phyloP scores from a whole-genome alignment of 1,140 invertebrate genomes.

The Lordiphosa clarofinis region DNA sequence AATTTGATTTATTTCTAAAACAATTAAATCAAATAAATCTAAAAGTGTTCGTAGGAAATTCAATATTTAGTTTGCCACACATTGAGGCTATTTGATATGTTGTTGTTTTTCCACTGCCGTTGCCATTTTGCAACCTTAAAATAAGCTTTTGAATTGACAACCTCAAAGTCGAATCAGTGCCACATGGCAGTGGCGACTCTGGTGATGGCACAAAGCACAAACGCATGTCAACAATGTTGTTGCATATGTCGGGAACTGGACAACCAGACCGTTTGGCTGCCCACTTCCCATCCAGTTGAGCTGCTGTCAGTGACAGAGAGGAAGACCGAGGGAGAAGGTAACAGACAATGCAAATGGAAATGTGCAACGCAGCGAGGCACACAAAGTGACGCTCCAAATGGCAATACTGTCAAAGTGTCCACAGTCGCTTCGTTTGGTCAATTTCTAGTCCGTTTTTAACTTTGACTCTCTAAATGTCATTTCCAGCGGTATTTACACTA shows the following conservation, averaged over 20 bases:
- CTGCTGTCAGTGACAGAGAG: conserved; percentile 11
- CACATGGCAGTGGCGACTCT: conserved; percentile 27
- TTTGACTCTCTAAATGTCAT: conserved; percentile 35
- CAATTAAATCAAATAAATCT: not conserved
- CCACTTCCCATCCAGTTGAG: not conserved
- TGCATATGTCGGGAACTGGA: conserved; percentile 2
- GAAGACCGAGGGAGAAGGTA: not conserved
- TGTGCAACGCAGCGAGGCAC: conserved; percentile 37
- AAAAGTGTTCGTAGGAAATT: not conserved
- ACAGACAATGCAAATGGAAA: conserved; percentile 62
- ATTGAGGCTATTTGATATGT: too few relatives aligned
- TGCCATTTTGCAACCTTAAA: conserved; percentile 29
- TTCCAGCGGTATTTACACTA: conserved; percentile 54
- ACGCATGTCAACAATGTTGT: conserved; percentile 49
- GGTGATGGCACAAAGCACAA: conserved; percentile 29
- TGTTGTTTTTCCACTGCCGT: not conserved
- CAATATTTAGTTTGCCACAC: too few relatives aligned
- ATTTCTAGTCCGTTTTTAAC: conserved; percentile 8
- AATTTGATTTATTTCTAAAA: not conserved
- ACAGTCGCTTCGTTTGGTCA: conserved; percentile 33
- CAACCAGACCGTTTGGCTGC: conserved; percentile 1
- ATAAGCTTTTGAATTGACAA: conserved; percentile 43
- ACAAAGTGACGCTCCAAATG: conserved; percentile 50
- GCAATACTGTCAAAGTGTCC: conserved; percentile 69
- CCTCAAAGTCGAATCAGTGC: conserved; percentile 64